phyloP scores from a whole-genome alignment of 64 coral and sea anemone genomes.

The Porites australiensis region DNA sequence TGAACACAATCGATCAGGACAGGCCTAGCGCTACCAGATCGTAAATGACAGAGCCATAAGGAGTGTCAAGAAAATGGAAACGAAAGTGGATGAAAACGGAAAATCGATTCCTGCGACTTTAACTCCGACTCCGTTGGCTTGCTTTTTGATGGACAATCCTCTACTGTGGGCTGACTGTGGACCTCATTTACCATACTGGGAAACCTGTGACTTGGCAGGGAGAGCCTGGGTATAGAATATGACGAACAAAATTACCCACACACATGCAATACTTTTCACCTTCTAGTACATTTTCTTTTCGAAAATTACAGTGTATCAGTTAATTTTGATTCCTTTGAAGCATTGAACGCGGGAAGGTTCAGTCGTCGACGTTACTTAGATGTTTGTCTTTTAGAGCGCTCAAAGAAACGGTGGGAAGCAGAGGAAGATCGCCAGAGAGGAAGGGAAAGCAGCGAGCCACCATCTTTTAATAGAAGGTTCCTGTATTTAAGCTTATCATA shows the following conservation, averaged over 20 bases:
- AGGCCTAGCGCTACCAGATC: too few relatives aligned
- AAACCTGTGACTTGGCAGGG: background rate
- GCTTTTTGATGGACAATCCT: too few relatives aligned
- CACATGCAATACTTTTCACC: conserved; percentile 35
- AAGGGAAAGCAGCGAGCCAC: background rate
- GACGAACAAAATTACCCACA: conserved; percentile 1
- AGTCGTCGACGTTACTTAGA: background rate
- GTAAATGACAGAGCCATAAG: too few relatives aligned
- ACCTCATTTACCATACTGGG: too few relatives aligned
- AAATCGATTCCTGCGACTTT: too few relatives aligned
- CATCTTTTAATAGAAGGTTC: background rate
- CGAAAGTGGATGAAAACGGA: too few relatives aligned
- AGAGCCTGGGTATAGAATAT: conserved; percentile 3
- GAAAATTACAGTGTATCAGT: background rate
- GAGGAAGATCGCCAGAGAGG: background rate
- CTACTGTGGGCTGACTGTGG: too few relatives aligned
- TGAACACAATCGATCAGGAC: too few relatives aligned
- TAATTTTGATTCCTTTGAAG: background rate
- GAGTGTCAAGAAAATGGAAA: too few relatives aligned
- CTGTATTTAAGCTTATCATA: background rate
- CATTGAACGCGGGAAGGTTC: background rate
- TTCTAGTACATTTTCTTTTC: background rate
- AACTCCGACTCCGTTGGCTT: too few relatives aligned
- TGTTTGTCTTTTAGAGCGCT: background rate
- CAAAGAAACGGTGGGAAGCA: background rate